phyloP scores from a whole-genome alignment of 1,140 invertebrate species.

The Chrysopa pallens region DNA sequence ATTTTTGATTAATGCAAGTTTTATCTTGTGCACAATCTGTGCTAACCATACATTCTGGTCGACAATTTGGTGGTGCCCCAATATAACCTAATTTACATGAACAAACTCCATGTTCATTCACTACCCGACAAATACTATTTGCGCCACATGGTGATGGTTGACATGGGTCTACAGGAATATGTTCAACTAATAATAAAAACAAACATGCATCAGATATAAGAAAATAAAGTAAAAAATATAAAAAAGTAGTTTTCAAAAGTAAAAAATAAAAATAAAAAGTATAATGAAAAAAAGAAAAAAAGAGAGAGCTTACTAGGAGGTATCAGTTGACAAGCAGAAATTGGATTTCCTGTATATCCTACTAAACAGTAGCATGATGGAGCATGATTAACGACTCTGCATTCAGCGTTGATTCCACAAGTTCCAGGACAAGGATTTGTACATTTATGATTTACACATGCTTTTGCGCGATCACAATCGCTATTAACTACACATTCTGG shows the following conservation, averaged over 20 bases:
- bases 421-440: conserved; percentile 48
- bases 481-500: conserved; percentile 51
- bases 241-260: neutral
- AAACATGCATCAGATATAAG: conserved; percentile 18
- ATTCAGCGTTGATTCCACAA: conserved; percentile 60
- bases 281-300: neutral
- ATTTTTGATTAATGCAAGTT: conserved; percentile 39
- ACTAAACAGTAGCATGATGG: conserved; percentile 45
- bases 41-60: conserved; percentile 40
- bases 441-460: conserved; percentile 50
- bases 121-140: conserved; percentile 40
- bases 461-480: conserved; percentile 44
- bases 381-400: conserved; percentile 57
- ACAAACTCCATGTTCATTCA: conserved; percentile 40
- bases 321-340: conserved; percentile 36
- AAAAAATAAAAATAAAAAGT: conserved; percentile 4
- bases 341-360: conserved; percentile 48
- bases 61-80: conserved; percentile 39
- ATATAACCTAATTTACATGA: conserved; percentile 38
- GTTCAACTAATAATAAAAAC: neutral
- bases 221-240: conserved; percentile 2
- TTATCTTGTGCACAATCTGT: conserved; percentile 36
- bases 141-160: conserved; percentile 52
- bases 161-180: conserved; percentile 32
- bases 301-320: conserved; percentile 26